A percentile compares a stretch with the other conserved stretches of the same genome.
Evolutionary conservation across 2,888 invertebrate species (phyloP).

Genomic region (Agrotis clavis): DNA sequence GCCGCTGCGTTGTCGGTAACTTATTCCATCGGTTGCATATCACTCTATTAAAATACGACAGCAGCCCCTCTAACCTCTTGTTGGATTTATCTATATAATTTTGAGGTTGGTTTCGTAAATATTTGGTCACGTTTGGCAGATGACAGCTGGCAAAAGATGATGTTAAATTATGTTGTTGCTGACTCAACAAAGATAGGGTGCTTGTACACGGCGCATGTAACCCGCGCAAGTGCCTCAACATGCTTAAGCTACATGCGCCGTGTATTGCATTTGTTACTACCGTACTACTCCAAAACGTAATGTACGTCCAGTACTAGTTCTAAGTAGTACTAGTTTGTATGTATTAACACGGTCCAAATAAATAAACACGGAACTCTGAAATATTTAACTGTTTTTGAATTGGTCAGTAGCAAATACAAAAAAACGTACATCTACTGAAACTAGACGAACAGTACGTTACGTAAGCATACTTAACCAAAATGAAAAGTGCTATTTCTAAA

Average conservation of each 20-base stretch:
- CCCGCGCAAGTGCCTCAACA: no score
- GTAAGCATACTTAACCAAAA: background rate
- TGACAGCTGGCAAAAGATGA: constrained; percentile 19
- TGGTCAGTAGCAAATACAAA: no score
- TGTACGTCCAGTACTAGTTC: no score
- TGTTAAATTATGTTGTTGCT: background rate
- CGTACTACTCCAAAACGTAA: no score
- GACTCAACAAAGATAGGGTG: background rate
- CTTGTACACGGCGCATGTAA: no score
- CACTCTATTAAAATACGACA: constrained; percentile 69
- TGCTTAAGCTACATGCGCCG: no score
- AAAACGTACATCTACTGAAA: no score
- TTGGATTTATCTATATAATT: constrained; percentile 19
- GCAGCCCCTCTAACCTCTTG: constrained; percentile 33
- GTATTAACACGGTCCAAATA: no score
- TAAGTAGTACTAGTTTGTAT: no score
- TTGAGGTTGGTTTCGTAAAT: background rate
- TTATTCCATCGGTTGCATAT: constrained; percentile 72
- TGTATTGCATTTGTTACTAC: no score
- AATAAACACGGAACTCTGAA: no score
- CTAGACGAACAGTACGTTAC: background rate
- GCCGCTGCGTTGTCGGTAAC: constrained; percentile 70
- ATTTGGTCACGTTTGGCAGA: background rate
- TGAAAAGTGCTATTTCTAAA: constrained; percentile 1
- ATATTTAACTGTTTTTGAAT: no score